Evolutionary conservation across 2,797 vertebrate genomes (phyloP), one percentile per base, ranked within the genome.

Genomic region (Xyrichtys novacula): DNA sequence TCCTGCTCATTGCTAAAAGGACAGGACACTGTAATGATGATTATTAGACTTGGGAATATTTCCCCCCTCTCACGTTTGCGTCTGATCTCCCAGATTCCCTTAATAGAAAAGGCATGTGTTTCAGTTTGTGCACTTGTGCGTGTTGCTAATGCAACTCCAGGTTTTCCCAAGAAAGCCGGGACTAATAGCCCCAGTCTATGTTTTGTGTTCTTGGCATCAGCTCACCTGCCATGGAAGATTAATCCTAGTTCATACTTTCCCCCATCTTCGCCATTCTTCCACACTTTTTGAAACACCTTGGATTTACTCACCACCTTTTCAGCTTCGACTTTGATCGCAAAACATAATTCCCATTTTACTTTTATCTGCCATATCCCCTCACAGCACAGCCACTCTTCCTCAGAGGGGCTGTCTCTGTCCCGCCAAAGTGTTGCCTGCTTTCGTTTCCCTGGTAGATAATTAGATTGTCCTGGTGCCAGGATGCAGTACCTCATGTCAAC

Each of bases 21-120:
- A 84, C 28, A 71, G 73, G 64, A 80, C 66, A 72, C 76, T 56
- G 57, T 81, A 84, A 83, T 75, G 76, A 83, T 81, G 62, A 83
- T 86, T 86, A 86, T 84, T 86, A 78, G 75, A 77, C 78, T 36
- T 62, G 72, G 83, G 78, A 90, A 79, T 86, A 77, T 74, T 62
- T 60, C 31, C 55, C 63, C 63, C 71, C 38, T 53, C 76, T 67
- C 64, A 61, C 36, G 74, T 85, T 78, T 85, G 70, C 25, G 10
- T 69, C 68, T 76, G 62, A 79, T 87, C 87, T 74, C 63, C 75
- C 84, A 80, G 65, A 84, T 80, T 62, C 38, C 58, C 55, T 23
- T 19, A 25, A 60, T 60, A 39, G 4, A 61, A 72, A 36, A 71
- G 36, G 38, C 48, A 11, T 26, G 40, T 59, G 56, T 20, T n/a